Evolutionary conservation across 2,113 vertebrate species (phyloP).

Genomic region (Myrmophylax atrothorax): DNA sequence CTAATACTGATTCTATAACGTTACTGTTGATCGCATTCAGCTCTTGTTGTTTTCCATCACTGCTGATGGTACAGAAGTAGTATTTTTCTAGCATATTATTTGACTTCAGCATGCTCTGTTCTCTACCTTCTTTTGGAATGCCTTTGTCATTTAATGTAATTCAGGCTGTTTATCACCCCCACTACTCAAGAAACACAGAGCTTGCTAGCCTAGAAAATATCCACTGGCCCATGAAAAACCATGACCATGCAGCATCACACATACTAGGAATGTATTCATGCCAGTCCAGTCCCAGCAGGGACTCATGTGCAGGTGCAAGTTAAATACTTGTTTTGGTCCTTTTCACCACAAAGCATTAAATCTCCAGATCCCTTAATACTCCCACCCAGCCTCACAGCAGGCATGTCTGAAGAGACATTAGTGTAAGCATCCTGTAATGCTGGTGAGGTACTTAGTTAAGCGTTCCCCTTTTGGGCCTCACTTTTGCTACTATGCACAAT

Average conservation of each 20-base stretch:
- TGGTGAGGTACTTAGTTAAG: slow-evolving; percentile 23
- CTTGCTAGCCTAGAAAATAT: not conserved
- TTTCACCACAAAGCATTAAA: not conserved
- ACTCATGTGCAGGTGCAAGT: not conserved
- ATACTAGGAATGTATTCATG: not conserved
- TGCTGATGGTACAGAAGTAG: not conserved
- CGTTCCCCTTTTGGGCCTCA: slow-evolving; percentile 59
- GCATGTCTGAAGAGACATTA: slow-evolving; percentile 26
- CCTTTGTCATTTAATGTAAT: not conserved
- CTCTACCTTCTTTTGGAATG: not conserved
- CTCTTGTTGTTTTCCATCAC: not conserved
- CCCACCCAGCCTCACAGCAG: slow-evolving; percentile 30
- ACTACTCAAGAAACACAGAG: not conserved
- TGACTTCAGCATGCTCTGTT: not conserved
- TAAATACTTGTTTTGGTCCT: not conserved
- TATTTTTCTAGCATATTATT: not conserved
- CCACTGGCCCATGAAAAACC: not conserved
- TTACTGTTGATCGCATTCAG: not conserved
- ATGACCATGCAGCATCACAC: not conserved
- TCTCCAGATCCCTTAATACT: slow-evolving; percentile 23
- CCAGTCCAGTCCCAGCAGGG: not conserved
- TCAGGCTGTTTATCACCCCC: not conserved
- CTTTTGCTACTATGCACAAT: slow-evolving; percentile 40
- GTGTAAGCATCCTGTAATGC: not conserved
- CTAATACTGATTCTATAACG: not conserved